Conservation (phyloP, 2,797 vertebrate species). For the Cossypha dichroa region DNA sequence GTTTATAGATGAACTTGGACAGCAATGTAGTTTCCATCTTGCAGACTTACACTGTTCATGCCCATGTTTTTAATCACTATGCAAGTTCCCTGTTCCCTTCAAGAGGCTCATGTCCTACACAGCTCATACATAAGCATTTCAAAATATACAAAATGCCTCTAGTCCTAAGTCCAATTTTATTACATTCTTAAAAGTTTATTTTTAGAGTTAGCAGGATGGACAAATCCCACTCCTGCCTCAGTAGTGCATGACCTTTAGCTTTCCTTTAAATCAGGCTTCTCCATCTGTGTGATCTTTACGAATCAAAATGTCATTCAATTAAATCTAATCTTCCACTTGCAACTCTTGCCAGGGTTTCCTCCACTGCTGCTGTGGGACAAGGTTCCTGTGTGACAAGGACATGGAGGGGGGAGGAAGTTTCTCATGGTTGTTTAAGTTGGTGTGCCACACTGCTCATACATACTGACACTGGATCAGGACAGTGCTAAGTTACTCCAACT, state of each 20-base stretch:
- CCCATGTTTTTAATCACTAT: neutral
- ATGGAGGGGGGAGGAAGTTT: neutral
- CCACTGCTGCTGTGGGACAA: neutral
- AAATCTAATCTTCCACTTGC: neutral
- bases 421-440: neutral
- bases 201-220: conserved; percentile 19
- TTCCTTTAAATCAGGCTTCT: neutral
- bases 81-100: neutral
- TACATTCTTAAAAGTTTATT: conserved; percentile 40
- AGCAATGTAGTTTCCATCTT: neutral
- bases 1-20: neutral
- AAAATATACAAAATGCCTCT: conserved; percentile 1
- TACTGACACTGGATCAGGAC: neutral
- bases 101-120: neutral
- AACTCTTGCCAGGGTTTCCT: neutral
- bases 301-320: conserved; percentile 23
- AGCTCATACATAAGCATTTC: neutral
- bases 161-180: conserved; percentile 42
- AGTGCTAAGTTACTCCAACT: neutral
- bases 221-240: conserved; percentile 40
- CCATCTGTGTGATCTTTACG: conserved; percentile 15
- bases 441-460: neutral
- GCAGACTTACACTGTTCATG: neutral
- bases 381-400: neutral
- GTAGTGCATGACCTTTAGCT: conserved; percentile 41